phyloP scores from a whole-genome alignment of 2,113 vertebrate species.

The Nothoprocta perdicaria region DNA sequence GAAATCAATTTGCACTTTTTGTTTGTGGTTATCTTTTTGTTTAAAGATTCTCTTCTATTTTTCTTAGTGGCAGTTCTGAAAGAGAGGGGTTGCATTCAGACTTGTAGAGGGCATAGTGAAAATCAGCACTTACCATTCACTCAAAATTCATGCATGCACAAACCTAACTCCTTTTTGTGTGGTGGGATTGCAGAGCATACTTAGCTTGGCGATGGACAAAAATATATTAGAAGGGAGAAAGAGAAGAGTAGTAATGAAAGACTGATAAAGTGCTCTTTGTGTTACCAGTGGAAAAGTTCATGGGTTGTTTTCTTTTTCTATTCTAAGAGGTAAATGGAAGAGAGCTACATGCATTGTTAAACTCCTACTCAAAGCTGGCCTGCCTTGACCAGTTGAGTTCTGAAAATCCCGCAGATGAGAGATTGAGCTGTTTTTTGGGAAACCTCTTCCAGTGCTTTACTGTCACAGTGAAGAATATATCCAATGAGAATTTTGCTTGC shows the following conservation, averaged over 20 bases:
- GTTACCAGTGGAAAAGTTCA: neutral
- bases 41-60: conserved; percentile 4
- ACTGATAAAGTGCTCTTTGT: neutral
- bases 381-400: neutral
- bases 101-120: neutral
- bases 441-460: neutral
- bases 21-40: conserved; percentile 23
- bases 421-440: neutral
- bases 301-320: neutral
- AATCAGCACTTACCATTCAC: neutral
- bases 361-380: neutral
- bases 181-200: neutral
- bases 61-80: neutral
- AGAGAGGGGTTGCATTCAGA: neutral
- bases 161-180: neutral
- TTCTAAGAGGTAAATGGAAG: neutral
- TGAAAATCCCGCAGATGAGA: neutral
- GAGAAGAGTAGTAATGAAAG: neutral
- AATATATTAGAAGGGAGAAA: neutral
- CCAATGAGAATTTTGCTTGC: neutral
- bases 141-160: neutral
- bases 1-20: conserved; percentile 52
- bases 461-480: neutral
- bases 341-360: neutral
- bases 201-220: neutral